Evolutionary conservation across 1,140 invertebrate genomes (phyloP), one percentile per base, ranked within the genome.

Genomic region (Protaetia brevitarsis): DNA sequence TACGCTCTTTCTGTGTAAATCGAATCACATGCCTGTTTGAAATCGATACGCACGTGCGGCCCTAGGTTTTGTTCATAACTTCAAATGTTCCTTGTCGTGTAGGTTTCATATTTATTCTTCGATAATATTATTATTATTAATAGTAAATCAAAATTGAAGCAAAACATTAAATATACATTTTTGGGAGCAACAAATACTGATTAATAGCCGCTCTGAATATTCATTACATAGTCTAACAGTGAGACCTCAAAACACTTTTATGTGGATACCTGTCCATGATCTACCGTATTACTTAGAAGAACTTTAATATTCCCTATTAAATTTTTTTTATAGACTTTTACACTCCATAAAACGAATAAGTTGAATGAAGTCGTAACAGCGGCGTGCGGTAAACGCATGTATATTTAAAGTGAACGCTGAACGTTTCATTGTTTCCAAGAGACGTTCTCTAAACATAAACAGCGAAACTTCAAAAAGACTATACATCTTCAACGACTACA

Each of bases 371-470:
- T 51, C 41, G 41, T 51, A 51, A 51, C 41, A 23, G 19, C 19
- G 26, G 19, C 41, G 41, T 51, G 41, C 41, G 41, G 41, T 51
- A 19, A 10, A 51, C 26, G 16, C 26, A 51, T 51, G 41, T 51
- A 51, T 51, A 51, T 51, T 51, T 51, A 51, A 51, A 51, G 41
- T 51, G 41, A 51, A 51, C 41, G 41, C 11, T 51, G 41, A 51
- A 51, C 26, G 41, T 51, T 51, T 51, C 41, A 51, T 51, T 51
- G 41, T 51, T 51, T 51, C 41, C 41, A 51, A 51, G 41, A 51
- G 41, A 23, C 41, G 41, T 51, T 51, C 41, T 51, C 41, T 23
- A 51, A 51, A 51, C 41, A 51, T 51, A 51, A 51, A 51, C 41
- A 51, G 41, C 41, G 13, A 51, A 19, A 51, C 41, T 51, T 51